These are phyloP conservation scores for Hypercompe scribonia DNA, from an alignment of 2,888 invertebrate genomes.

Conservation along the genomic window DNA sequence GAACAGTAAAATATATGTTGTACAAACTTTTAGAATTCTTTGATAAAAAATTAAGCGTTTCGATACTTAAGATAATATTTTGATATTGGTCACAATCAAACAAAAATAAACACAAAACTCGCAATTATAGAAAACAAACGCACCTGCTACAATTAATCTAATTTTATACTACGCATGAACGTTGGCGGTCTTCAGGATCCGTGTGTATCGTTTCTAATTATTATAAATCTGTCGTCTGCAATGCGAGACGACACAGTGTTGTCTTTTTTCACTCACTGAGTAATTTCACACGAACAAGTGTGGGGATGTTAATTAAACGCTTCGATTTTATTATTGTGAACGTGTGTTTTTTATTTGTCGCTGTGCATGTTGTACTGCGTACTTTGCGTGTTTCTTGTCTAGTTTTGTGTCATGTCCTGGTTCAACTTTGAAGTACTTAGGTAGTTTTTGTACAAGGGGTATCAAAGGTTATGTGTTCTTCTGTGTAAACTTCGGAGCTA, in stretches of 20 bases:
- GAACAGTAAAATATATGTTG: no score
- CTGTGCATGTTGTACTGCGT: neutral
- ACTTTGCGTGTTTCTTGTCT: neutral
- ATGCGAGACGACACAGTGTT: constrained; percentile 69
- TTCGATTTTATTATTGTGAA: constrained; percentile 51
- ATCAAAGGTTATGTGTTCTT: neutral
- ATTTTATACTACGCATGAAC: neutral
- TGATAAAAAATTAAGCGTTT: no score
- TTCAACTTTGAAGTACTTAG: neutral
- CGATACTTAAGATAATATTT: no score
- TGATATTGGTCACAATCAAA: neutral
- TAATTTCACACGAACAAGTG: constrained; percentile 77
- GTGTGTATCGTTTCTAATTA: constrained; percentile 78
- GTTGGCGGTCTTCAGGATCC: constrained; percentile 10
- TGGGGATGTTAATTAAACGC: constrained; percentile 68
- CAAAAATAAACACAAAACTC: neutral
- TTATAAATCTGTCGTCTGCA: constrained; percentile 82
- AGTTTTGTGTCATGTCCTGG: neutral
- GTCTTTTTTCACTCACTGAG: constrained; percentile 70
- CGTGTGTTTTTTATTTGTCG: constrained; percentile 38
- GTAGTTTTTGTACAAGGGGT: neutral
- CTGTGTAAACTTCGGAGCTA: neutral
- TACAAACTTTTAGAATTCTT: no score
- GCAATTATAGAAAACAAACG: neutral
- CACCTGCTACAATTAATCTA: neutral